Evolutionary conservation across 1,140 invertebrate species (phyloP).

Genomic region (Bombyx mandarina): DNA sequence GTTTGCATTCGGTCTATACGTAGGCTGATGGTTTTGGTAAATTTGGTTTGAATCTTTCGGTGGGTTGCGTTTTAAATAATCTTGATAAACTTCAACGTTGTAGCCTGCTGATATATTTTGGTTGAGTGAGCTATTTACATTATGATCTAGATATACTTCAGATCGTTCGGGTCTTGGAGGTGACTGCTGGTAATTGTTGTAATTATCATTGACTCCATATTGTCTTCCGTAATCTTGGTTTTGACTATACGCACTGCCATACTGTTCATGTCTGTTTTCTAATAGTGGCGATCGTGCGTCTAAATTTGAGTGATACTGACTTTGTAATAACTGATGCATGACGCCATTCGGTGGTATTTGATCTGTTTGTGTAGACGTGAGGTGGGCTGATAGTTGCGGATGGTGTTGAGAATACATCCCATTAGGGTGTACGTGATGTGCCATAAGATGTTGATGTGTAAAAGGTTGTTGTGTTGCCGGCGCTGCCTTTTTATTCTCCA

Average conservation of each 20-base stretch:
- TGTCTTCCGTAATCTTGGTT: slow-evolving; percentile 61
- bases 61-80: slow-evolving; percentile 69
- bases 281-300: slow-evolving; percentile 64
- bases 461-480: slow-evolving; percentile 65
- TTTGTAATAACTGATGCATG: slow-evolving; percentile 60
- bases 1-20: slow-evolving; percentile 59
- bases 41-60: slow-evolving; percentile 70
- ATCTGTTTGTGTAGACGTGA: slow-evolving; percentile 62
- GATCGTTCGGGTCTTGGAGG: slow-evolving; percentile 46
- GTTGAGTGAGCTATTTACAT: slow-evolving; percentile 56
- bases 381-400: slow-evolving; percentile 49
- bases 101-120: slow-evolving; percentile 65
- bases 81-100: slow-evolving; percentile 67
- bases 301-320: slow-evolving; percentile 61
- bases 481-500: slow-evolving; percentile 78
- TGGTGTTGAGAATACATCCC: slow-evolving; percentile 61
- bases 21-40: slow-evolving; percentile 70
- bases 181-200: slow-evolving; percentile 53
- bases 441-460: slow-evolving; percentile 64
- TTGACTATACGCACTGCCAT: slow-evolving; percentile 47
- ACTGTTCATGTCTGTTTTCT: slow-evolving; percentile 67
- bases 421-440: slow-evolving; percentile 63
- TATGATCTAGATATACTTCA: slow-evolving; percentile 51
- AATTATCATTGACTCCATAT: slow-evolving; percentile 61
- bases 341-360: slow-evolving; percentile 67